phyloP scores from a whole-genome alignment of 1,140 invertebrate species.

The Diachasma alloeum region DNA sequence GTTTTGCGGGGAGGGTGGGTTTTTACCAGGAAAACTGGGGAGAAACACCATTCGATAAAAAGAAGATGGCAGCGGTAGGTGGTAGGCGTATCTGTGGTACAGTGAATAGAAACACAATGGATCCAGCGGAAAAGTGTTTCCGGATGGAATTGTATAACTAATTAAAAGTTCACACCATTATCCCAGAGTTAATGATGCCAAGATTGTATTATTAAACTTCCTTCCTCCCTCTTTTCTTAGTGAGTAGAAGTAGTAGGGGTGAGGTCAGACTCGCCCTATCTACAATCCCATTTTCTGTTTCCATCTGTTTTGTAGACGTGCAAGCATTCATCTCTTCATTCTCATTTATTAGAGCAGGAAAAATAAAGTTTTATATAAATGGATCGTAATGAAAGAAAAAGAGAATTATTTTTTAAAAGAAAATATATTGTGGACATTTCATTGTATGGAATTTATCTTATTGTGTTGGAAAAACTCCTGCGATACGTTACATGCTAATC shows the following conservation, averaged over 20 bases:
- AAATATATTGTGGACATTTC: too few species aligned
- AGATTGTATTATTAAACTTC: conserved; percentile 62
- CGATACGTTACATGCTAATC: too few species aligned
- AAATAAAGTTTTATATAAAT: neutral
- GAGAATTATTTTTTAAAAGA: neutral
- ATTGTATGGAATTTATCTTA: too few species aligned
- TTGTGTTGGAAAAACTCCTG: too few species aligned
- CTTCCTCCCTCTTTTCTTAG: neutral
- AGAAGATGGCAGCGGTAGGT: conserved; percentile 14
- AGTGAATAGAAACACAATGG: conserved; percentile 62
- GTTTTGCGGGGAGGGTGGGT: neutral
- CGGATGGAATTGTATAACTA: conserved; percentile 63
- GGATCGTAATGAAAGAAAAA: neutral
- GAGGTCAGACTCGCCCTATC: neutral
- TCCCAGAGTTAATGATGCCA: conserved; percentile 59
- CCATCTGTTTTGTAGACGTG: neutral
- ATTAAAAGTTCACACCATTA: conserved; percentile 65
- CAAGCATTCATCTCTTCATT: conserved; percentile 5
- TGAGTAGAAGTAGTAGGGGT: neutral
- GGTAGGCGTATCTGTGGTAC: conserved; percentile 26
- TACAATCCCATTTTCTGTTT: neutral
- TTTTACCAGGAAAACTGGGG: neutral
- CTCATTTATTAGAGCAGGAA: neutral
- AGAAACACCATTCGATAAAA: neutral
- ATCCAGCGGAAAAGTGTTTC: conserved; percentile 54